phyloP scores from a whole-genome alignment of 2,113 vertebrate species.

The Microcebus tavaratra region DNA sequence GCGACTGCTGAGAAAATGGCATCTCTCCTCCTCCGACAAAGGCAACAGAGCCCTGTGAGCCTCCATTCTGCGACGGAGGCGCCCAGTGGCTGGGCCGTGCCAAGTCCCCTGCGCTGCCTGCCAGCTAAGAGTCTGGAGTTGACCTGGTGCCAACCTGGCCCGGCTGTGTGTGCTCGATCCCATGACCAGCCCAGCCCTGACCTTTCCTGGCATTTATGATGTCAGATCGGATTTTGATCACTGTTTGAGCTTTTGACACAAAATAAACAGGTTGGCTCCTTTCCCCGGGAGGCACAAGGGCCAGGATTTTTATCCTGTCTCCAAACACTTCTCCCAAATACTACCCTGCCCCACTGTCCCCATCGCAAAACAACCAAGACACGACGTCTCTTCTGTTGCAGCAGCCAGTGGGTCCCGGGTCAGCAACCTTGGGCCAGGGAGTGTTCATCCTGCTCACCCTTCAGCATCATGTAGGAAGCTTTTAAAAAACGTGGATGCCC shows the following conservation, averaged over 20 bases:
- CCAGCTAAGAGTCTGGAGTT: conserved; percentile 68
- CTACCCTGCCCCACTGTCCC: background rate
- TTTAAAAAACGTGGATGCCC: background rate
- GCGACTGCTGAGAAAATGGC: conserved; percentile 26
- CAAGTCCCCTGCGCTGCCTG: conserved; percentile 40
- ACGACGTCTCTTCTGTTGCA: background rate
- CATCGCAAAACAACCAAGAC: background rate
- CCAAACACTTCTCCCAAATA: conserved; percentile 9
- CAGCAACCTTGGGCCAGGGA: background rate
- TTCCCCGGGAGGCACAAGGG: conserved; percentile 63
- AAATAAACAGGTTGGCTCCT: conserved; percentile 80
- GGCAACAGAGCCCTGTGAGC: background rate
- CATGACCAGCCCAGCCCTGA: conserved; percentile 74
- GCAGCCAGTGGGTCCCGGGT: rapidly evolving
- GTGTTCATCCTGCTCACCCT: rapidly evolving
- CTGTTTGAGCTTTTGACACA: conserved; percentile 80
- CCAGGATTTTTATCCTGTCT: conserved; percentile 57
- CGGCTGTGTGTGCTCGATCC: conserved; percentile 62
- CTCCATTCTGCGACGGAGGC: background rate
- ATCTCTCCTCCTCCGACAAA: conserved; percentile 16
- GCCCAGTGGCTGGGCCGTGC: background rate
- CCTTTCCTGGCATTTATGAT: conserved; percentile 86
- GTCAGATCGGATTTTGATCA: conserved; percentile 79
- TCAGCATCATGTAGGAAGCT: too few relatives aligned
- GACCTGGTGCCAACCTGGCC: conserved; percentile 71